phyloP scores from a whole-genome alignment of 2,113 vertebrate species.

The Canis aureus region DNA sequence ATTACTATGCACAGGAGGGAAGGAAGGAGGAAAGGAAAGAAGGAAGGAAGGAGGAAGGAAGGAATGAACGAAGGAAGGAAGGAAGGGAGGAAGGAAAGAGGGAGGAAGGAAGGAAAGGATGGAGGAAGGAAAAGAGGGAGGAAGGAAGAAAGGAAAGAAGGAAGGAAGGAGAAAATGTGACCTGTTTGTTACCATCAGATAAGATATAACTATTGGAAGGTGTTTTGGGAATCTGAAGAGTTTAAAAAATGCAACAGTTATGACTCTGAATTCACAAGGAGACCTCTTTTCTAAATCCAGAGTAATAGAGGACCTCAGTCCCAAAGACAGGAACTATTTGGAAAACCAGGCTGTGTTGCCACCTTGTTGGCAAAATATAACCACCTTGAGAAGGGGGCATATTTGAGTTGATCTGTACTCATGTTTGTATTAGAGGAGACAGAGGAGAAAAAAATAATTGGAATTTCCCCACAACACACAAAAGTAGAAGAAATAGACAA shows the following conservation, averaged over 20 bases:
- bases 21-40: background rate
- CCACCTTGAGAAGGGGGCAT: background rate
- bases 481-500: background rate
- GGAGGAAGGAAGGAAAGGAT: background rate
- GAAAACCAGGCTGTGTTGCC: background rate
- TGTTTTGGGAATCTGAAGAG: background rate
- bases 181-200: background rate
- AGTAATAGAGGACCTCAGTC: background rate
- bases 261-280: background rate
- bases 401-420: background rate
- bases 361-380: background rate
- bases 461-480: background rate
- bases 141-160: background rate
- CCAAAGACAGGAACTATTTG: background rate
- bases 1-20: background rate
- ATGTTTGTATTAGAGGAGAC: background rate
- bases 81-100: background rate
- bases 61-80: no score
- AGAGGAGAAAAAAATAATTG: background rate
- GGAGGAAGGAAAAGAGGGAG: background rate
- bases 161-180: background rate
- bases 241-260: slow-evolving; percentile 40
- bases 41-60: background rate
- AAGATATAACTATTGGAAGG: background rate
- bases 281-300: background rate